phyloP scores from a whole-genome alignment of 2,888 invertebrate genomes.

The Drosophila multiciliata region DNA sequence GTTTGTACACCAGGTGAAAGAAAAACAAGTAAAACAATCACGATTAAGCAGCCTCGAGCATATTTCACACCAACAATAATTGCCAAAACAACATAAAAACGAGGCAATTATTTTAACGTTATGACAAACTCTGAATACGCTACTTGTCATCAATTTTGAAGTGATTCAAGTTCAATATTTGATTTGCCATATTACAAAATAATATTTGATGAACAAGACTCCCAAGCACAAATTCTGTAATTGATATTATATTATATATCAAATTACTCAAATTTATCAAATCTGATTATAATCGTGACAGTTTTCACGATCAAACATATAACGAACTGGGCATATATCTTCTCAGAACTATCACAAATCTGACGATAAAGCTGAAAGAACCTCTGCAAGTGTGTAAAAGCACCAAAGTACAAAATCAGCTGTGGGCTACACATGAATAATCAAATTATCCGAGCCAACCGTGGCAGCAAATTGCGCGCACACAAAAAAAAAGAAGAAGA shows the following conservation, averaged over 20 bases:
- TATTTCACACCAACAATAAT: slow-evolving; percentile 68
- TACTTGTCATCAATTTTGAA: neutral
- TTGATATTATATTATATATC: neutral
- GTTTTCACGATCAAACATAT: neutral
- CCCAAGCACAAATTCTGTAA: neutral
- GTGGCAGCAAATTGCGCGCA: slow-evolving; percentile 42
- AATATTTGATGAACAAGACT: neutral
- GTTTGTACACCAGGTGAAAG: slow-evolving; percentile 37
- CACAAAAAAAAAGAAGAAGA: slow-evolving; percentile 29
- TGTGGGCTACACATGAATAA: slow-evolving; percentile 58
- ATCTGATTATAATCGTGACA: neutral
- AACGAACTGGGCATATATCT: neutral
- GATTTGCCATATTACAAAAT: neutral
- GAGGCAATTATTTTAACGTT: neutral
- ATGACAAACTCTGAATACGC: slow-evolving; percentile 7
- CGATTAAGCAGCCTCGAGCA: slow-evolving; percentile 55
- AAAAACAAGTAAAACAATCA: slow-evolving; percentile 52
- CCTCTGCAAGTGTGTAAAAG: slow-evolving; percentile 3
- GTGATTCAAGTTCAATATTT: neutral
- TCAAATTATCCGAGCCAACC: slow-evolving; percentile 50
- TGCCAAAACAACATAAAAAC: slow-evolving; percentile 50
- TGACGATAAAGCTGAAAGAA: neutral
- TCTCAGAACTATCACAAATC: neutral
- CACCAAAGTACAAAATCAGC: slow-evolving; percentile 29
- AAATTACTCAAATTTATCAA: neutral